Evolutionary conservation across 2,888 invertebrate genomes (phyloP), one percentile per base, ranked within the genome.

Genomic region (Elegia similella): DNA sequence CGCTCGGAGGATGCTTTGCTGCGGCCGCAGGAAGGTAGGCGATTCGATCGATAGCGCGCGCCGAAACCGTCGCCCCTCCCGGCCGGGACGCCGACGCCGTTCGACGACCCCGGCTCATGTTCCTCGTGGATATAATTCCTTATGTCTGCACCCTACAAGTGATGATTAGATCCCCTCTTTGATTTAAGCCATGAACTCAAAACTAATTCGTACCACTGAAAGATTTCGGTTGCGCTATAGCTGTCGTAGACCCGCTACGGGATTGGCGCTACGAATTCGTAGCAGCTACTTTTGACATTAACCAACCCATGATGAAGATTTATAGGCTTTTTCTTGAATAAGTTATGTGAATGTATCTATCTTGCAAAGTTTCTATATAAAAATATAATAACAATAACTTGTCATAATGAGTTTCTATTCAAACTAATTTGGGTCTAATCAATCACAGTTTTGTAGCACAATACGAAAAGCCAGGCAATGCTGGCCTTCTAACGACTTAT

Each of bases 1-100:
- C 93, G 95, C 95, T 94, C 95, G 95, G 94, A 95, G 95, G 94
- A 97, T 97, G 97, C 96, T 97, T 94, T 97, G 97, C 95, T 97
- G 97, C 95, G 97, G 97, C 94, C 95, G 97, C 93, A 96, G 96
- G 93, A 97, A 97, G 96, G 97, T 97, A 92, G 94, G 86, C 82
- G 80, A 78, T 81, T 70, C 84, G 92, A 85, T 92, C 92, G 86
- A 87, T 92, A 84, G 79, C 86, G 82, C 83, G 84, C 87, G 87
- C 88, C 88, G 85, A 85, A 88, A 86, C 86, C 81, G 81, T 78
- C 85, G 84, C 88, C 87, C 89, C 87, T 86, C 86, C 88, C 88
- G 85, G 81, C 82, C 83, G 86, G 85, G 84, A 82, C 86, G 85
- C 84, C 86, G 86, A 80, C 88, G 83, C 82, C 80, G 80, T 87